A percentile compares a stretch with the other conserved stretches of the same genome.
phyloP scores from a whole-genome alignment of 2,888 invertebrate species.

The Microchrysa polita region DNA sequence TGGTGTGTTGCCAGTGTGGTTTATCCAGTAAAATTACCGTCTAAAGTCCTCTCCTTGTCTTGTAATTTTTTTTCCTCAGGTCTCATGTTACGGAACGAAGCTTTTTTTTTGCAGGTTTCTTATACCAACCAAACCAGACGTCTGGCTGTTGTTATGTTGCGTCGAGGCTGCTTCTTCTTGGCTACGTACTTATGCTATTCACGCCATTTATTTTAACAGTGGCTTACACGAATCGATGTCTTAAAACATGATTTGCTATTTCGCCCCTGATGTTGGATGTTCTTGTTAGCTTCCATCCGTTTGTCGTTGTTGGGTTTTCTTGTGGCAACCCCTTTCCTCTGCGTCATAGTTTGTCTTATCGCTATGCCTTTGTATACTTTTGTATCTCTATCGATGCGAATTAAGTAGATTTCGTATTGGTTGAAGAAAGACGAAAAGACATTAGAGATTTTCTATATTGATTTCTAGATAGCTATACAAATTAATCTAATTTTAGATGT shows the following conservation, averaged over 20 bases:
- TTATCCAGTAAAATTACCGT: slow-evolving; percentile 17
- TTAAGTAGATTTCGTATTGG: neutral
- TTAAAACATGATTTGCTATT: slow-evolving; percentile 8
- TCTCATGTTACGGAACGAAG: neutral
- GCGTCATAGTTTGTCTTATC: neutral
- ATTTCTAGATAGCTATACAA: neutral
- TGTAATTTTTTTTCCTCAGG: slow-evolving; percentile 15
- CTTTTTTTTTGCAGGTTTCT: slow-evolving; percentile 18
- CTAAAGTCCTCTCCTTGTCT: slow-evolving; percentile 5
- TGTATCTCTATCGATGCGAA: neutral
- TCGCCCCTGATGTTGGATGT: too few relatives aligned
- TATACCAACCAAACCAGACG: slow-evolving; percentile 47
- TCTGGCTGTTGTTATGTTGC: slow-evolving; percentile 39
- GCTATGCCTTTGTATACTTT: neutral
- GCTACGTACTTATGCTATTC: neutral
- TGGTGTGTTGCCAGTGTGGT: slow-evolving; percentile 16
- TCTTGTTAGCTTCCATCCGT: neutral
- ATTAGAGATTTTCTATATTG: slow-evolving; percentile 1
- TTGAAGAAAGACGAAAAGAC: neutral
- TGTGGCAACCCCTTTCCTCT: neutral
- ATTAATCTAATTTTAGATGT: slow-evolving; percentile 19
- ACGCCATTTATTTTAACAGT: slow-evolving; percentile 10
- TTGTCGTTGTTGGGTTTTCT: neutral
- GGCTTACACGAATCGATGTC: slow-evolving; percentile 14
- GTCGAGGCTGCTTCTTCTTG: slow-evolving; percentile 23